Evolutionary conservation across 1,140 invertebrate species (phyloP).

Genomic region (Drosophila trapezifrons): DNA sequence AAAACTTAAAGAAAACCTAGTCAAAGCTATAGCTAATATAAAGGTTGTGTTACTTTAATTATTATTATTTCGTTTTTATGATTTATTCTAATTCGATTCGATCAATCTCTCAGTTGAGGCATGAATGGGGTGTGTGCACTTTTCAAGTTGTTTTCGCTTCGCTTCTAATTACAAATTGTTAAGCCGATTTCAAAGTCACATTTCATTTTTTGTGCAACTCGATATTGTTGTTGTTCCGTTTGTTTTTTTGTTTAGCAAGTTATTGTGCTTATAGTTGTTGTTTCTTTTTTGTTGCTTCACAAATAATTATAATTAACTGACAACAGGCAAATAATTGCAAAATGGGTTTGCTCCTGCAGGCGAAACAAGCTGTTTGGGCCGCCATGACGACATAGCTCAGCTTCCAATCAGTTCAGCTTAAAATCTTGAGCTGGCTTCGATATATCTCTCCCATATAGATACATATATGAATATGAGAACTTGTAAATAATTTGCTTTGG

Average conservation of each 20-base stretch:
- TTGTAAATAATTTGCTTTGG: conserved; percentile 50
- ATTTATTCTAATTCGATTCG: conserved; percentile 39
- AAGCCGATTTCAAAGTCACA: conserved; percentile 51
- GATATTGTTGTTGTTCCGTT: conserved; percentile 9
- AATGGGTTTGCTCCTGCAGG: conserved; percentile 72
- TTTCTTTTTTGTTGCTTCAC: conserved; percentile 33
- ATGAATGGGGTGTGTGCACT: conserved; percentile 35
- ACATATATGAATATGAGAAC: conserved; percentile 29
- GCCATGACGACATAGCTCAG: conserved; percentile 58
- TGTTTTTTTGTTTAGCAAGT: conserved; percentile 27
- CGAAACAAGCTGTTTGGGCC: conserved; percentile 60
- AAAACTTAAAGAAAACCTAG: not conserved
- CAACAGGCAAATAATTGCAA: conserved; percentile 65
- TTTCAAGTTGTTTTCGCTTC: conserved; percentile 30
- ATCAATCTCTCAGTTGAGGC: conserved; percentile 22
- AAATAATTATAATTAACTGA: conserved; percentile 70
- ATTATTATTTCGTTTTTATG: conserved; percentile 14
- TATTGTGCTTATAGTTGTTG: conserved; percentile 35
- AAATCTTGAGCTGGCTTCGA: conserved; percentile 24
- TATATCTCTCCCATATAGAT: conserved; percentile 16
- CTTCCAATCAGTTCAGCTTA: conserved; percentile 15
- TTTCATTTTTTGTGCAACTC: conserved; percentile 30
- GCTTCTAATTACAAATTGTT: conserved; percentile 48
- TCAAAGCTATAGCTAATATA: not conserved
- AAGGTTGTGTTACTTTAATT: not conserved